Base-by-base conservation (phyloP, 1,140 invertebrate species). In the Hylyphantes graminicola region DNA sequence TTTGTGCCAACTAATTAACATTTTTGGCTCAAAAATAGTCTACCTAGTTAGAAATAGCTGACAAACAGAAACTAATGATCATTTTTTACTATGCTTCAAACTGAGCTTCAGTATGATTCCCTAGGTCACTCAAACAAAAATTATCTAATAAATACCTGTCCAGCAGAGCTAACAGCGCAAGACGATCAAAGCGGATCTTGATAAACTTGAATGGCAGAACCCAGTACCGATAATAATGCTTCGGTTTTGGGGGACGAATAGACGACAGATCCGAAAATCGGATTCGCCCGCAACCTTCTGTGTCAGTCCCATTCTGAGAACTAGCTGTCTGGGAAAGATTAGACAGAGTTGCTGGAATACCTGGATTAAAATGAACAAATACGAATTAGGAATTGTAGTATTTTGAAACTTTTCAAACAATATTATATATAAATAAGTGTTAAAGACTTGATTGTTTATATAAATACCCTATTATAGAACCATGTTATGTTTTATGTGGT, bases 161-260 rank as follows among this genome's bases (percentile, higher is more conserved):
- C 79, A 99, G 93, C 0, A 99, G 90, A 0, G 97, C 96, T 88
- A 98, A 91, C 12, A 99, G 90, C 85, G 96, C 94, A 64, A 99
- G 91, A 67, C 98, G 92, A 90, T 99, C 97, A 92, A 99, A 96
- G 51, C 94, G 93, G 3, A 98, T 89, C 87, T 92, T 91, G 0
- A 92, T 64, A 68, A 75, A 86, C 84, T 87, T 87, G 53, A 85
- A 87, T 84, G 93, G 94, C 7, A 94, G 92, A 19, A 96, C 89
- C 88, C 93, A 93, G 88, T 96, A 94, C 87, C 96, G 96, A 89
- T 97, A 97, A 90, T 95, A 97, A 87, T 94, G 94, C 87, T 91
- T 90, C 17, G 89, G 89, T 87, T 94, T 94, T 0, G 93, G 93
- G 91, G 92, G 64, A 48, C 67, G 85, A 11, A 72, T 55, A 15